Evolutionary conservation across 1,140 invertebrate genomes (phyloP).

Genomic region (Pantala flavescens): DNA sequence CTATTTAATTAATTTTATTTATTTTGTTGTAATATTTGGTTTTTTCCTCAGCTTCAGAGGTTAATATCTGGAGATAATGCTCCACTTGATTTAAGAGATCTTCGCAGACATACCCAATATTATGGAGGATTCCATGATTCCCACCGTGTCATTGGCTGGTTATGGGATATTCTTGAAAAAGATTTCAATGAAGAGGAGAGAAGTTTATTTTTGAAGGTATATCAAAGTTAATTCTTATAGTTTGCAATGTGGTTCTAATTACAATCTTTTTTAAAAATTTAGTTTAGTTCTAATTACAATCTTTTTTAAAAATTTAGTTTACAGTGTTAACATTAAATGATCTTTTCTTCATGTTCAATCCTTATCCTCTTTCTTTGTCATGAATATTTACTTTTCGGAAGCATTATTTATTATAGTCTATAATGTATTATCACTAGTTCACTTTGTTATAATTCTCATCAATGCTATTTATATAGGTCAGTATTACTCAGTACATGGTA

Average conservation of each 20-base stretch:
- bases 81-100: constrained; percentile 80
- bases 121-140: constrained; percentile 99
- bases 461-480: no score
- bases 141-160: constrained; percentile 93
- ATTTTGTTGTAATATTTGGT: no score
- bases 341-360: no score
- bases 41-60: constrained; percentile 56
- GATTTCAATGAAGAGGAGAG: constrained; percentile 90
- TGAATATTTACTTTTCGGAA: no score
- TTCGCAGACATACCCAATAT: constrained; percentile 91
- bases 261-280: no score
- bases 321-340: no score
- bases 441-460: no score
- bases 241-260: not conserved
- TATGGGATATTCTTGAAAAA: constrained; percentile 96
- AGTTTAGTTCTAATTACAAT: constrained; percentile 15
- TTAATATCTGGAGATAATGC: constrained; percentile 86
- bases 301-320: constrained; percentile 16
- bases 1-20: no score
- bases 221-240: constrained; percentile 7
- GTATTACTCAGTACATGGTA: no score
- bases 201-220: constrained; percentile 82
- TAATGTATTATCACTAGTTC: no score
- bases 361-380: no score
- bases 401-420: no score